phyloP scores from a whole-genome alignment of 2,888 invertebrate species.

The Cantharis lateralis region DNA sequence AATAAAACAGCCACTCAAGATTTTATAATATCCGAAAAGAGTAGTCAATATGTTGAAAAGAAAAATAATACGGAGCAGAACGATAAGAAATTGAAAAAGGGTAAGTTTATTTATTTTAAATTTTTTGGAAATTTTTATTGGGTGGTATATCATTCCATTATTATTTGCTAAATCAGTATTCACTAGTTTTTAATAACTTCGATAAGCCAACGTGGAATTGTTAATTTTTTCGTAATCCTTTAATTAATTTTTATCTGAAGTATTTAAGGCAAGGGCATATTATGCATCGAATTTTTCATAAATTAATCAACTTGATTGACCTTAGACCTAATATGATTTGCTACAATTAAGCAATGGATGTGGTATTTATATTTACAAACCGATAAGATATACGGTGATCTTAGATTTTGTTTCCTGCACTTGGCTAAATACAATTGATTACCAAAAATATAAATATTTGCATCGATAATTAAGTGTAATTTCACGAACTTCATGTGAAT shows the following conservation, averaged over 20 bases:
- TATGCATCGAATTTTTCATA: conserved; percentile 7
- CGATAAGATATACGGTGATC: conserved; percentile 6
- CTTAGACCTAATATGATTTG: conserved; percentile 12
- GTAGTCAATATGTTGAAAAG: conserved; percentile 60
- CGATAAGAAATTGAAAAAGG: conserved; percentile 54
- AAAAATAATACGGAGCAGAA: conserved; percentile 59
- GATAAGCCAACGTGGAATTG: neutral
- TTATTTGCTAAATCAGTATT: neutral
- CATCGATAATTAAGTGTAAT: neutral
- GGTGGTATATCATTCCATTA: neutral
- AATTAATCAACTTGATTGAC: conserved; percentile 13
- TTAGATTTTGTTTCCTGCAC: neutral
- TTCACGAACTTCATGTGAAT: neutral
- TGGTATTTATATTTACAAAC: neutral
- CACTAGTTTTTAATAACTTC: neutral
- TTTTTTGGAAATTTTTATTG: neutral
- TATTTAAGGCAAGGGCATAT: neutral
- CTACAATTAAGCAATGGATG: conserved; percentile 14
- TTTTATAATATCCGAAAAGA: conserved; percentile 64
- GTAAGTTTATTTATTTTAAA: conserved; percentile 26
- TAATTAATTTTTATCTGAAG: neutral
- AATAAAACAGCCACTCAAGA: conserved; percentile 52
- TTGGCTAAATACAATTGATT: neutral
- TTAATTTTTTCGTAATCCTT: neutral
- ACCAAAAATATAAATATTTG: neutral